These are phyloP conservation scores for Myotis planiceps DNA, from an alignment of 2,797 vertebrate genomes.

Conservation along the genomic window DNA sequence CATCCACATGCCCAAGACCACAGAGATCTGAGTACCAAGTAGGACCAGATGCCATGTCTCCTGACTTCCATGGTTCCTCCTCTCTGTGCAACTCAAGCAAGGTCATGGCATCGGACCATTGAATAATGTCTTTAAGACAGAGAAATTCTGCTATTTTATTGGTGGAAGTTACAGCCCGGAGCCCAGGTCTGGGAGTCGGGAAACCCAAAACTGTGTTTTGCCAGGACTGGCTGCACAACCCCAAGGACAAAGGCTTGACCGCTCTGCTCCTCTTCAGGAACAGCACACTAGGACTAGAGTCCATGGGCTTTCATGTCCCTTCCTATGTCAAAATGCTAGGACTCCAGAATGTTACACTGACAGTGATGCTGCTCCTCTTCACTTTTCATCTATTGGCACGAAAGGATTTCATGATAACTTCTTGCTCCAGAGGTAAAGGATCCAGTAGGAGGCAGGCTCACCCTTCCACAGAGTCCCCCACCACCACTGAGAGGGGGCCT, in stretches of 20 bases:
- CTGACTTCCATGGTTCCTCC: not conserved
- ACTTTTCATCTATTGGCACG: not conserved
- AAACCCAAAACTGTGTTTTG: not conserved
- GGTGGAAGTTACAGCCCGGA: not conserved
- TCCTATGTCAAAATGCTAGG: not conserved
- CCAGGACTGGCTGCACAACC: not conserved
- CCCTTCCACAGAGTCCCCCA: not conserved
- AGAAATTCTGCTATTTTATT: not conserved
- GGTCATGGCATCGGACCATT: not conserved
- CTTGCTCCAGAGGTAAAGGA: not conserved
- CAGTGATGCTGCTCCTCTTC: not conserved
- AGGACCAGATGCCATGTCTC: not conserved
- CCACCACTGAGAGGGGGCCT: not conserved
- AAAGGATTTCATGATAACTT: not conserved
- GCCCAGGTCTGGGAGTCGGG: not conserved
- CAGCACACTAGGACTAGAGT: not conserved
- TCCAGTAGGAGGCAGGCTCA: not conserved
- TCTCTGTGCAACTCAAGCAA: not conserved
- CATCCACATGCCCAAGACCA: not conserved
- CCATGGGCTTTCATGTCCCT: not conserved
- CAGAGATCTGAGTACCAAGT: not conserved
- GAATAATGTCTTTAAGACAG: not conserved
- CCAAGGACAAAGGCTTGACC: not conserved
- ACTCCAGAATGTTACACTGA: not conserved
- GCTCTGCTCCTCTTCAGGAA: not conserved